These are phyloP conservation scores for Desmodus rotundus DNA, from an alignment of 2,113 vertebrate species.

Conservation along the genomic window DNA sequence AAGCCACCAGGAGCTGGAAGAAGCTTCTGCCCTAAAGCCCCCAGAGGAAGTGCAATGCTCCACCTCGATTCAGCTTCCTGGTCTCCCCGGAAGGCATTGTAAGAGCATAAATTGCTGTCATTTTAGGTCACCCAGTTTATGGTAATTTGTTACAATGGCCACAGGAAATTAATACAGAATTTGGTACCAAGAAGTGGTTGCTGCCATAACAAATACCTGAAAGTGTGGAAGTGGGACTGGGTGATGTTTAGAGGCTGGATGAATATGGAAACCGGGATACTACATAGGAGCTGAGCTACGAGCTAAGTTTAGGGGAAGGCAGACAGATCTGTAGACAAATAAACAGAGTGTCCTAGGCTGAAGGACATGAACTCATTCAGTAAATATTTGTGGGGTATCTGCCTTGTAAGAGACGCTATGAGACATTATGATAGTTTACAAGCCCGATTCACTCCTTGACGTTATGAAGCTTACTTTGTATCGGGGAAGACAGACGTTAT, in stretches of 20 bases:
- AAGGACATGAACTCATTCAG: background rate
- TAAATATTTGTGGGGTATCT: background rate
- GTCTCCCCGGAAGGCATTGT: background rate
- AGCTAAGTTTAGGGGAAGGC: background rate
- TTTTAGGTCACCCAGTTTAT: background rate
- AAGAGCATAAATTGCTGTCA: background rate
- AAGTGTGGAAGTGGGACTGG: background rate
- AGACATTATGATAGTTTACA: background rate
- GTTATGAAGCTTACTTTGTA: background rate
- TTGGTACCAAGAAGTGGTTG: background rate
- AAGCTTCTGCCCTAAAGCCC: background rate
- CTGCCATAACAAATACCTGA: background rate
- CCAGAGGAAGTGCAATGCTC: accelerated
- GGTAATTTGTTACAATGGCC: too few relatives aligned
- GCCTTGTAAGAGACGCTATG: background rate
- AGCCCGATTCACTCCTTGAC: background rate
- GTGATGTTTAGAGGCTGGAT: background rate
- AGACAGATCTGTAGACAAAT: too few relatives aligned
- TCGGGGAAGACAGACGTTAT: background rate
- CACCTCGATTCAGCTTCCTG: background rate
- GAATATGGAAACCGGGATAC: background rate
- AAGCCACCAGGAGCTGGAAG: too few relatives aligned
- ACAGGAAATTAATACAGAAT: background rate
- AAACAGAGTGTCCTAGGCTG: background rate
- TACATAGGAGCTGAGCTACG: background rate